Conservation (phyloP, 2,113 vertebrate genomes). For the Colinus virginianus region DNA sequence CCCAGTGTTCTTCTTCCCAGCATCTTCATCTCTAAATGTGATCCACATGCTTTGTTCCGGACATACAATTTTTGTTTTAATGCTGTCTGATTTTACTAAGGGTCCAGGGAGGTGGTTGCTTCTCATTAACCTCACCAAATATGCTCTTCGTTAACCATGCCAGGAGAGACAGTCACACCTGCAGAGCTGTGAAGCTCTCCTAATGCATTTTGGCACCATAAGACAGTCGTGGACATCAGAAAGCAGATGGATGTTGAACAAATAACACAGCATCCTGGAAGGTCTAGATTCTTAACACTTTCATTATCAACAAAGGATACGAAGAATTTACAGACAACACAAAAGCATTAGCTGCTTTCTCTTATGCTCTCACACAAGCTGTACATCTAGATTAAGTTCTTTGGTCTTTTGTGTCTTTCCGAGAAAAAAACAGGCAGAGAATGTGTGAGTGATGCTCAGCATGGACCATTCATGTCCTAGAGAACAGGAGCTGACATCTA, state of each 20-base stretch:
- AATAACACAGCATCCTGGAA: not conserved
- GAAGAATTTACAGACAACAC: not conserved
- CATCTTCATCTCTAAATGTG: not conserved
- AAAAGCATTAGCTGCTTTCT: not conserved
- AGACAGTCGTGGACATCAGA: not conserved
- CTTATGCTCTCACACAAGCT: not conserved
- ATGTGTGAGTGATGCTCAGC: fast-evolving
- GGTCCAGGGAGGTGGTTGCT: not conserved
- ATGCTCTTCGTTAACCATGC: not conserved
- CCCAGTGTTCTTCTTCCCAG: not conserved
- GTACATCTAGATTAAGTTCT: not conserved
- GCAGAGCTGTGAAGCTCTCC: not conserved
- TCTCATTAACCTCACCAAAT: not conserved
- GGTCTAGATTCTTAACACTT: not conserved
- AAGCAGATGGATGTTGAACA: not conserved
- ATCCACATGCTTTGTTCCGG: not conserved
- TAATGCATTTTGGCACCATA: not conserved
- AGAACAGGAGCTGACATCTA: not conserved
- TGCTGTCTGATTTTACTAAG: not conserved
- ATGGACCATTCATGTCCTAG: not conserved
- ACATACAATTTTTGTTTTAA: not conserved
- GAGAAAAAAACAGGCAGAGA: not conserved
- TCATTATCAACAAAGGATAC: not conserved
- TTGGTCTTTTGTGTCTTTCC: not conserved
- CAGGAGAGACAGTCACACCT: not conserved